Conservation (phyloP, 2,888 invertebrate species). For the Baronia brevicornis region DNA sequence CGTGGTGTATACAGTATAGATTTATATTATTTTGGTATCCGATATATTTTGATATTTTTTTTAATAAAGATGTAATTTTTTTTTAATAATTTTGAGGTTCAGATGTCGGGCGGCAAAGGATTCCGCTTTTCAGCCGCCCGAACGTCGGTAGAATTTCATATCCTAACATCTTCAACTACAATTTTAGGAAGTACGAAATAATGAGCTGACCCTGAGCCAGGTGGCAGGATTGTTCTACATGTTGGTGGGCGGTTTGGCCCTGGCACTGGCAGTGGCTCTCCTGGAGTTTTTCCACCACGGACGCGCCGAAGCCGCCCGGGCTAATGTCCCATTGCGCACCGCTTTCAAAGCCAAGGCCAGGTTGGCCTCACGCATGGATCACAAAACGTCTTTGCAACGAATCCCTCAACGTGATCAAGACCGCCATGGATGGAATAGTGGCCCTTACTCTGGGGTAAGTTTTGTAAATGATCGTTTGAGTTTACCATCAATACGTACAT, state of each 20-base stretch:
- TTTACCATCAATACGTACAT: not conserved
- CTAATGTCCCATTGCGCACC: constrained; percentile 87
- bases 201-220: constrained; percentile 94
- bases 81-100: too few species aligned
- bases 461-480: not conserved
- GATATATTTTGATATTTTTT: too few species aligned
- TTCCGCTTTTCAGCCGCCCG: too few species aligned
- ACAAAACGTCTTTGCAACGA: constrained; percentile 23
- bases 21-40: too few species aligned
- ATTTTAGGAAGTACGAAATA: constrained; percentile 80
- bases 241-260: constrained; percentile 91
- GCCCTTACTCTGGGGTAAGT: constrained; percentile 53
- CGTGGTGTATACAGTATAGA: too few species aligned
- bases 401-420: constrained; percentile 40
- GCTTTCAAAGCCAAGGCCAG: constrained; percentile 90
- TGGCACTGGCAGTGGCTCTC: constrained; percentile 92
- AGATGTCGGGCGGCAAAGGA: too few species aligned
- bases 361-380: constrained; percentile 74
- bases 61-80: too few species aligned
- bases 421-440: constrained; percentile 57
- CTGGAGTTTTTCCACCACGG: constrained; percentile 96
- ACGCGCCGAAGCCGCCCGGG: constrained; percentile 83
- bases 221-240: constrained; percentile 99
- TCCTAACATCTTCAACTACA: too few species aligned
- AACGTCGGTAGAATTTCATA: too few species aligned